Base-by-base conservation (phyloP, 2,797 vertebrate species). In the Paratrypauchen microcephalus region DNA sequence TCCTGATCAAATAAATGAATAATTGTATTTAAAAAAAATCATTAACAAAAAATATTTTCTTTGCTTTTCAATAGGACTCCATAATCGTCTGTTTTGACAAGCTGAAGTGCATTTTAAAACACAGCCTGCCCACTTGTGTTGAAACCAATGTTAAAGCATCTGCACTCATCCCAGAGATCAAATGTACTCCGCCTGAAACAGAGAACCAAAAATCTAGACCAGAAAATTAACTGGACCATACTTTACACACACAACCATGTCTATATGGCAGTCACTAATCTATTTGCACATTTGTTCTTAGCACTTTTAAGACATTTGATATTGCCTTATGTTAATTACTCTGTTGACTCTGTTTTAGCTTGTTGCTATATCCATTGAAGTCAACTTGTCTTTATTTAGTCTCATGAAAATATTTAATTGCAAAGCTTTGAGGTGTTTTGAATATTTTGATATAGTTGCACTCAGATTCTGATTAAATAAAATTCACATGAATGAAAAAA, bases 61-160 rank as follows among this genome's bases (percentile, higher is more conserved):
- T 8, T 86, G 56, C 55, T 61, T 70, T 69, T 30, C 16, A 67
- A 21, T 91, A 99, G 97, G 93, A 87, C 75, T 90, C 93, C 28
- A 83, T 97, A 77, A 88, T 88, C 70, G 89, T 89, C 76, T 97
- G 96, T 76, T 93, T 92, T 76, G 89, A 94, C 32, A 91, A 93
- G 87, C 92, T 99, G 0, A 89, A 92, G 80, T 90, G 85, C 0
- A 87, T 90, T 16, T 76, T 97, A 78, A 87, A 93, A n/a, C 88
- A 93, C 85, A 93, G 87, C 84, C 89, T 97, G 78, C 75, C 85
- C 1, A 28, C 90, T 5, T 7, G 62, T 82, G 63, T 81, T 72
- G 74, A 80, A 65, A 66, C 74, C 69, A 36, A 72, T 30, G 82
- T 88, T 36, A 77, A 81, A 13, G 90, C 86, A 71, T 82, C 88